Percentiles rank a stretch among this genome's conserved stretches.
phyloP scores from a whole-genome alignment of 2,888 invertebrate genomes.

The Drosophila paranaensis region DNA sequence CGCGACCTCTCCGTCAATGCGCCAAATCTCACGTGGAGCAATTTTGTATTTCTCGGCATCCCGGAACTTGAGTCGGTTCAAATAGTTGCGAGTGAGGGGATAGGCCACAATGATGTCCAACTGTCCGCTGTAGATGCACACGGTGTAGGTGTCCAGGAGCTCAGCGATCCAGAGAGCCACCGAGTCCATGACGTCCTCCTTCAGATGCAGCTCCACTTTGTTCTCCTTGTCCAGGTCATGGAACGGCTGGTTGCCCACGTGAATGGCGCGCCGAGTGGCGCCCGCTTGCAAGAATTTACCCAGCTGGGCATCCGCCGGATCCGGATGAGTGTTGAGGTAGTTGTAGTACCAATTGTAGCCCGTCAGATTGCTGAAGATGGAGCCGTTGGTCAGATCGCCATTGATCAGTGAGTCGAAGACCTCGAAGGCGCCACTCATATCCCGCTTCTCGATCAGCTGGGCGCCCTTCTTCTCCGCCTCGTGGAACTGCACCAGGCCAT shows the following conservation, averaged over 20 bases:
- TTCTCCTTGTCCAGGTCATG: conserved; percentile 85
- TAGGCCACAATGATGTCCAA: conserved; percentile 96
- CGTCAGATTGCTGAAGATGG: conserved; percentile 87
- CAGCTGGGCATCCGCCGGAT: conserved; percentile 86
- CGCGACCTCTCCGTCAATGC: conserved; percentile 88
- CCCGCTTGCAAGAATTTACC: conserved; percentile 82
- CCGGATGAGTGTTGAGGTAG: conserved; percentile 87
- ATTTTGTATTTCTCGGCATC: conserved; percentile 88
- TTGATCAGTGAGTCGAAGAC: conserved; percentile 90
- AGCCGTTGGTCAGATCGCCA: conserved; percentile 86
- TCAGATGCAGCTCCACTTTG: conserved; percentile 89
- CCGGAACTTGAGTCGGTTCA: conserved; percentile 89
- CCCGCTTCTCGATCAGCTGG: conserved; percentile 87
- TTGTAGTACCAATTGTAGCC: conserved; percentile 83
- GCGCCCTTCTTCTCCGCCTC: conserved; percentile 86
- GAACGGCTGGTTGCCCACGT: conserved; percentile 93
- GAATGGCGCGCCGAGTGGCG: conserved; percentile 89
- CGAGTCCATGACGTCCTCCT: conserved; percentile 92
- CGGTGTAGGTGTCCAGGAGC: conserved; percentile 86
- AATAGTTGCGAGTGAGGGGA: conserved; percentile 92
- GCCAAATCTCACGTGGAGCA: conserved; percentile 89
- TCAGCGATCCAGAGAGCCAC: conserved; percentile 90
- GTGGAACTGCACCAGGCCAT: conserved; percentile 87
- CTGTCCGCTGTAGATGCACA: conserved; percentile 95
- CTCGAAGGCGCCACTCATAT: conserved; percentile 90